Evolutionary conservation across 2,888 invertebrate species (phyloP).

Genomic region (Endomychus coccineus): DNA sequence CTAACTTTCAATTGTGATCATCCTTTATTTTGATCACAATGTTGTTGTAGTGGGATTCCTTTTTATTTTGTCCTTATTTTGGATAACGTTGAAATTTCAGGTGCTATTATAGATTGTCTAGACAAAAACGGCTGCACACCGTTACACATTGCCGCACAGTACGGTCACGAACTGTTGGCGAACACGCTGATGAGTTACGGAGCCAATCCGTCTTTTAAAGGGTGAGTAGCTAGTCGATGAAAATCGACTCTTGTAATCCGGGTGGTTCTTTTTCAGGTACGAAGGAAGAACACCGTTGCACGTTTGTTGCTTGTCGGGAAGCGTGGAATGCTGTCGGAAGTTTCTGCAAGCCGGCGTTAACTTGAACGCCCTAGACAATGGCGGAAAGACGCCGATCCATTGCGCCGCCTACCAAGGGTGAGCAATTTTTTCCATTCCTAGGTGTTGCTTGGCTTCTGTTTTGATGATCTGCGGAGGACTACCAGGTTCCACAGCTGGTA

Average conservation of each 20-base stretch:
- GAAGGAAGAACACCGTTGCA: slow-evolving; percentile 55
- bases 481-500: no score
- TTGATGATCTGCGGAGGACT: no score
- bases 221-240: no score
- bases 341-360: slow-evolving; percentile 49
- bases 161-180: slow-evolving; percentile 51
- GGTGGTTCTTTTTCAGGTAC: slow-evolving; percentile 34
- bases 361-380: slow-evolving; percentile 50
- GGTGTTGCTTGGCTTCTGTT: no score
- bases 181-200: slow-evolving; percentile 46
- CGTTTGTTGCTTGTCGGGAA: slow-evolving; percentile 55
- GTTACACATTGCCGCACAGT: slow-evolving; percentile 56
- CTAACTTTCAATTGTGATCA: no score
- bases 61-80: slow-evolving; percentile 14
- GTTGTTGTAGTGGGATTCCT: no score
- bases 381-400: slow-evolving; percentile 54
- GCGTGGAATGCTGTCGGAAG: slow-evolving; percentile 54
- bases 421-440: slow-evolving; percentile 7
- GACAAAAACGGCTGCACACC: slow-evolving; percentile 56
- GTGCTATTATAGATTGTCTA: slow-evolving; percentile 48
- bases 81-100: no score
- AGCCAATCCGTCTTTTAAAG: slow-evolving; percentile 46
- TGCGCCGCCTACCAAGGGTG: slow-evolving; percentile 54
- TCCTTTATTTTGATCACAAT: no score
- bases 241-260: no score